phyloP scores from a whole-genome alignment of 1,140 invertebrate genomes.

The Sitophilus oryzae region DNA sequence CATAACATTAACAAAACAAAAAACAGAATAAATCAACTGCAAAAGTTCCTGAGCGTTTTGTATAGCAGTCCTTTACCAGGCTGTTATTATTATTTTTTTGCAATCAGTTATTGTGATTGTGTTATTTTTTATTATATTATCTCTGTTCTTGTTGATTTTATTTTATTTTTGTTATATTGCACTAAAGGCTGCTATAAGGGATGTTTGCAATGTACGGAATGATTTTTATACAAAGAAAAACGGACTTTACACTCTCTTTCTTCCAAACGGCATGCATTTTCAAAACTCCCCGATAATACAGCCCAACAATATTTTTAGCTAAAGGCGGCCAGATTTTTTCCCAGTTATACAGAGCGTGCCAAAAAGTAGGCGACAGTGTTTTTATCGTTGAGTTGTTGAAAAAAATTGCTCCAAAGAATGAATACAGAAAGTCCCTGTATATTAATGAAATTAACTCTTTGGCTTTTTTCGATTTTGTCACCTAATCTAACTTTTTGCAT shows the following conservation, averaged over 20 bases:
- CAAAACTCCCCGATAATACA: too few relatives aligned
- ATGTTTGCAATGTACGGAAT: slow-evolving; percentile 26
- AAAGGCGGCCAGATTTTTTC: too few relatives aligned
- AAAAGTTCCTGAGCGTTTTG: slow-evolving; percentile 9
- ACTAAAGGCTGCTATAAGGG: slow-evolving; percentile 20
- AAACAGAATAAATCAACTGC: neutral
- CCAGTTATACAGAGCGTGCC: too few relatives aligned
- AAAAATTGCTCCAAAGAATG: too few relatives aligned
- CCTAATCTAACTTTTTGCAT: too few relatives aligned
- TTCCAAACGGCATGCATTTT: too few relatives aligned
- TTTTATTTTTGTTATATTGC: slow-evolving; percentile 19
- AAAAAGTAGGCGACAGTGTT: too few relatives aligned
- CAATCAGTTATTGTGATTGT: slow-evolving; percentile 20
- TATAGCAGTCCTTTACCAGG: slow-evolving; percentile 9
- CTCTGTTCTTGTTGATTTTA: slow-evolving; percentile 14
- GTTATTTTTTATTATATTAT: slow-evolving; percentile 13
- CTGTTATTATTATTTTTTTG: slow-evolving; percentile 6
- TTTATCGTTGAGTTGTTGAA: too few relatives aligned
- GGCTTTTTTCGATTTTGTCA: too few relatives aligned
- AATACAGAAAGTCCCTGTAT: too few relatives aligned
- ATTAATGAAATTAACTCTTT: too few relatives aligned
- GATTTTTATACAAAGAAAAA: slow-evolving; percentile 28
- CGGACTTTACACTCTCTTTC: neutral
- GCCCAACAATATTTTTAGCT: too few relatives aligned
- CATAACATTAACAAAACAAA: neutral